phyloP scores from a whole-genome alignment of 2,797 vertebrate genomes.

The Ambastaia sidthimunki region DNA sequence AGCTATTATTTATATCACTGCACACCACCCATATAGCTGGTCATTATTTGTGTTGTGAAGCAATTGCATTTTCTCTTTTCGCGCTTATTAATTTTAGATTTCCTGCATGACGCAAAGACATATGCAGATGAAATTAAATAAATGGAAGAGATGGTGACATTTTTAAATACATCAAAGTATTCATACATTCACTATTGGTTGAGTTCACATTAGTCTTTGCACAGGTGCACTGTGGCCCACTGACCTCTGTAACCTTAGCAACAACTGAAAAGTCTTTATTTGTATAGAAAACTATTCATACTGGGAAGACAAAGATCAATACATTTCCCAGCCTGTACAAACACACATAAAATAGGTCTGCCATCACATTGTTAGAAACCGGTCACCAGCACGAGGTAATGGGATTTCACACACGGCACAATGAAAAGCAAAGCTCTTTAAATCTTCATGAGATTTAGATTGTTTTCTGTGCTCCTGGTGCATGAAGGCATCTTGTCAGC shows the following conservation, averaged over 20 bases:
- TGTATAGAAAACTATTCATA: not conserved
- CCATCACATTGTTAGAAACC: conserved; percentile 18
- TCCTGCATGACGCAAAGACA: too few species aligned
- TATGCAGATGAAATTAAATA: too few species aligned
- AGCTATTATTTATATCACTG: not conserved
- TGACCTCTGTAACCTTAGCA: not conserved
- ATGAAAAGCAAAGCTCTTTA: conserved; percentile 68
- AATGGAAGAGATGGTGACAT: too few species aligned
- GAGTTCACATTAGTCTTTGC: not conserved
- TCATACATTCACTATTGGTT: not conserved
- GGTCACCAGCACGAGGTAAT: conserved; percentile 20
- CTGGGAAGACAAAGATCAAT: conserved; percentile 13
- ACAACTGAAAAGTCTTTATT: conserved; percentile 3
- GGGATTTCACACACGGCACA: conserved; percentile 45
- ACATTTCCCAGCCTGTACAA: conserved; percentile 7
- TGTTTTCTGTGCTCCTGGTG: conserved; percentile 22
- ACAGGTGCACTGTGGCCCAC: not conserved
- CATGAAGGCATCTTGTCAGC: conserved; percentile 30
- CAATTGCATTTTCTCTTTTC: too few species aligned
- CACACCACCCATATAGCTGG: not conserved
- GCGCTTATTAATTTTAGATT: too few species aligned
- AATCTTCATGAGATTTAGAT: conserved; percentile 67
- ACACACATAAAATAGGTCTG: conserved; percentile 6
- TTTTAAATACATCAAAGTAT: too few species aligned
- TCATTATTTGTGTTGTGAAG: not conserved